Conservation (phyloP, 2,797 vertebrate genomes). For the Centropyge bicolor region DNA sequence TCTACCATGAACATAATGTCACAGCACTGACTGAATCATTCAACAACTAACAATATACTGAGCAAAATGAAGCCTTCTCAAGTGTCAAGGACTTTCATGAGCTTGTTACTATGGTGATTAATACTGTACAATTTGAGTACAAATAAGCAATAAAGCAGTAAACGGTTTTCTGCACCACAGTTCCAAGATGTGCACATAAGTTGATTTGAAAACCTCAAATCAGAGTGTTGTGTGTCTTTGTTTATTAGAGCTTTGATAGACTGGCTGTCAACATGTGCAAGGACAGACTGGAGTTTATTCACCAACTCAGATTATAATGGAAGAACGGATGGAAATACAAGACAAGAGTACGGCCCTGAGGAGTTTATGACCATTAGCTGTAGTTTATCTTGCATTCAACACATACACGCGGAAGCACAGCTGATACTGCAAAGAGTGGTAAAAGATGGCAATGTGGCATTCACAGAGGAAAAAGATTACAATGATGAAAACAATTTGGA, state of each 20-base stretch:
- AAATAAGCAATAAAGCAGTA: no score
- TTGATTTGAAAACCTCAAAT: not conserved
- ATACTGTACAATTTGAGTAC: not conserved
- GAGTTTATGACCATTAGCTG: not conserved
- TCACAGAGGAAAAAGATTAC: not conserved
- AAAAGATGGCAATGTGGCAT: not conserved
- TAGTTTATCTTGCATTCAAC: not conserved
- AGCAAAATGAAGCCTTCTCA: not conserved
- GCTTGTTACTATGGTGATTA: not conserved
- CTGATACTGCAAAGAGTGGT: not conserved
- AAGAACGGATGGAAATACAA: not conserved
- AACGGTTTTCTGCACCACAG: not conserved
- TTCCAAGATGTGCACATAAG: not conserved
- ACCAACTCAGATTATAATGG: not conserved
- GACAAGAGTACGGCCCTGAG: not conserved
- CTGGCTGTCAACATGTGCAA: not conserved
- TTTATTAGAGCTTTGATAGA: not conserved
- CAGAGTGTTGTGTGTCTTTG: not conserved
- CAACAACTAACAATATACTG: conserved; percentile 8
- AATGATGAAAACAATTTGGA: not conserved
- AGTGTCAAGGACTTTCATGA: not conserved
- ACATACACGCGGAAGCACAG: not conserved
- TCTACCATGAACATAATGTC: conserved; percentile 50
- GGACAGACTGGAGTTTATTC: not conserved
- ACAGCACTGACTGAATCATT: conserved; percentile 18